Conservation (phyloP, 2,888 invertebrate genomes). For the Allacma fusca region DNA sequence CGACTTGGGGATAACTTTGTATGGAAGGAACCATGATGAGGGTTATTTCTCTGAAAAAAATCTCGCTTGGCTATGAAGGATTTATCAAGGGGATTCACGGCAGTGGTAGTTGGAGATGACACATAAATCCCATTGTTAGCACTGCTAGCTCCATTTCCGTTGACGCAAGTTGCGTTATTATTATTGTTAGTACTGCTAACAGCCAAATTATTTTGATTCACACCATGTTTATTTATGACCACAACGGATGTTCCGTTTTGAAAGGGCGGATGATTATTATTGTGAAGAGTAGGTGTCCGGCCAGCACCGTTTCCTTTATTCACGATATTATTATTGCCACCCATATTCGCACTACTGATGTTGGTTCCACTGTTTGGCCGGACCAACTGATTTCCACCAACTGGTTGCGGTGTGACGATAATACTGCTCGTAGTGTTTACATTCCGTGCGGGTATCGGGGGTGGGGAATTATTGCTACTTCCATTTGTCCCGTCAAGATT, state of each 20-base stretch:
- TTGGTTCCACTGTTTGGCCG: constrained; percentile 19
- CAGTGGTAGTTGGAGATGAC: neutral
- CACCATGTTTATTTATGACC: constrained; percentile 3
- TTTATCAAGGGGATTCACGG: constrained; percentile 43
- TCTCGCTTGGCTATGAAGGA: constrained; percentile 54
- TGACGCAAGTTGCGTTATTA: neutral
- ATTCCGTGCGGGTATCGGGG: constrained; percentile 59
- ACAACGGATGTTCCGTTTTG: constrained; percentile 36
- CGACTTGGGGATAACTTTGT: constrained; percentile 58
- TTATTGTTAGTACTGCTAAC: constrained; percentile 29
- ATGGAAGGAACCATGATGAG: constrained; percentile 60
- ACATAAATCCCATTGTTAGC: constrained; percentile 33
- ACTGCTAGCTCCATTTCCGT: constrained; percentile 38
- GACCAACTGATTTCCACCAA: neutral
- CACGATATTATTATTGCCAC: constrained; percentile 12
- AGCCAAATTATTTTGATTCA: constrained; percentile 18
- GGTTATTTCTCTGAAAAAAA: constrained; percentile 58
- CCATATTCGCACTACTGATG: neutral
- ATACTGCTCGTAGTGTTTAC: constrained; percentile 20
- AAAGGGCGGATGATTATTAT: constrained; percentile 16
- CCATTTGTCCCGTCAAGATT: constrained; percentile 59
- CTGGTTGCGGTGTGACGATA: constrained; percentile 8
- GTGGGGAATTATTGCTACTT: constrained; percentile 51
- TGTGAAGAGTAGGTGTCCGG: neutral
- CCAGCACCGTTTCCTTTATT: constrained; percentile 28